Conservation (phyloP, 1,140 invertebrate genomes). For the Temnothorax longispinosus region DNA sequence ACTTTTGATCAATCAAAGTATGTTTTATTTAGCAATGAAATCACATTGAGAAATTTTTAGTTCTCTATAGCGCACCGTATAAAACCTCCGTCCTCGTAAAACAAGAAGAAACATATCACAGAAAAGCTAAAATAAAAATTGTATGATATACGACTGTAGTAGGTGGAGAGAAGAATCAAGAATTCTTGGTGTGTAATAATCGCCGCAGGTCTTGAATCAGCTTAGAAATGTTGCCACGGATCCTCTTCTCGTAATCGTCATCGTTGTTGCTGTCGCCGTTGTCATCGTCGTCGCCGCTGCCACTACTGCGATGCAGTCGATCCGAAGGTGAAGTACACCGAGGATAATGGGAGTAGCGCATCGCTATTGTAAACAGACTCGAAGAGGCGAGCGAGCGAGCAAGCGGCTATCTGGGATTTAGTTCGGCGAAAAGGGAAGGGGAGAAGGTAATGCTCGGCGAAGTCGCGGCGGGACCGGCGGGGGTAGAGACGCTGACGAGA, state of each 20-base stretch:
- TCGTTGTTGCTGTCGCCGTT: background rate
- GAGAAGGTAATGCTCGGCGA: constrained; percentile 52
- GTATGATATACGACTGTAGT: background rate
- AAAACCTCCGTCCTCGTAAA: background rate
- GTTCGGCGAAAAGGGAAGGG: constrained; percentile 72
- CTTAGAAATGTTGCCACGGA: background rate
- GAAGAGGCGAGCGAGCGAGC: constrained; percentile 65
- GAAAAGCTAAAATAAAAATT: background rate
- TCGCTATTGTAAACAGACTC: constrained; percentile 84
- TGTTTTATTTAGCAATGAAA: background rate
- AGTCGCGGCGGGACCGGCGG: constrained; percentile 48
- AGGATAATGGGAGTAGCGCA: constrained; percentile 80
- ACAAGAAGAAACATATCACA: background rate
- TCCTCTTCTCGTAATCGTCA: background rate
- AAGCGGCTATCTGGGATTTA: constrained; percentile 83
- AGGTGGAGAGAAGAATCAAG: background rate
- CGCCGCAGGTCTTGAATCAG: background rate
- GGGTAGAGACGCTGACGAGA: constrained; percentile 53
- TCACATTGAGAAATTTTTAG: background rate
- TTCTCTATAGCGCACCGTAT: background rate
- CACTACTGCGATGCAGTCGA: constrained; percentile 51
- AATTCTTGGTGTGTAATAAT: background rate
- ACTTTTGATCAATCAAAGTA: background rate
- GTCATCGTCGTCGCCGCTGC: constrained; percentile 37
- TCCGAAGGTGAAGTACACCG: constrained; percentile 78